phyloP scores from a whole-genome alignment of 2,113 vertebrate genomes.

The Gnathonemus longibarbis region DNA sequence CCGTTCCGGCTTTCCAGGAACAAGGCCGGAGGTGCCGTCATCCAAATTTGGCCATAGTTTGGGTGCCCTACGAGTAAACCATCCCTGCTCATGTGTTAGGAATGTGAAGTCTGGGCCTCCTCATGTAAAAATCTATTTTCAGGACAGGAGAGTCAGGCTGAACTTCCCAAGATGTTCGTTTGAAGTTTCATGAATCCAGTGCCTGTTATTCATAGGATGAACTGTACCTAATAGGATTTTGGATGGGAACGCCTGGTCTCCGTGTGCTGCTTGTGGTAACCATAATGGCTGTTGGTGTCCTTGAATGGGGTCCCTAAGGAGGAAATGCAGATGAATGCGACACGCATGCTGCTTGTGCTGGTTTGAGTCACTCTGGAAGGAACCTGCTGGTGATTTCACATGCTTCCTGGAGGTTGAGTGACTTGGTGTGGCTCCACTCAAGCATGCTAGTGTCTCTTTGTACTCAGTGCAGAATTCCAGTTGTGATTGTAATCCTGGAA shows the following conservation, averaged over 20 bases:
- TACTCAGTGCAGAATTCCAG: neutral
- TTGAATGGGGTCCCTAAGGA: neutral
- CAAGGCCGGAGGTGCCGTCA: neutral
- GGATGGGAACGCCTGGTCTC: neutral
- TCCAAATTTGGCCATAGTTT: constrained; percentile 12
- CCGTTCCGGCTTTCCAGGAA: neutral
- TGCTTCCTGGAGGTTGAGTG: neutral
- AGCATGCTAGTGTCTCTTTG: neutral
- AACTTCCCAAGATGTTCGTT: neutral
- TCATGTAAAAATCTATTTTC: constrained; percentile 6
- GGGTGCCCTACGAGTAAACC: neutral
- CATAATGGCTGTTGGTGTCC: neutral
- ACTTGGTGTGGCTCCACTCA: neutral
- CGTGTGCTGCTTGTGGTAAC: neutral
- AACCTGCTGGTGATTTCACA: neutral
- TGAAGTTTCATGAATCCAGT: neutral
- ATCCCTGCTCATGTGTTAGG: constrained; percentile 9
- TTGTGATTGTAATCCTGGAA: neutral
- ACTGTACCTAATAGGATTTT: neutral
- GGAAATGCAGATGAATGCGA: neutral
- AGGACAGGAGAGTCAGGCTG: neutral
- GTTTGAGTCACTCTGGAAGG: neutral
- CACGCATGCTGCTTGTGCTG: neutral
- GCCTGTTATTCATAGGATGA: neutral
- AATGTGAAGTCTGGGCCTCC: neutral